Evolutionary conservation across 2,797 vertebrate species (phyloP).

Genomic region (Tadarida brasiliensis): DNA sequence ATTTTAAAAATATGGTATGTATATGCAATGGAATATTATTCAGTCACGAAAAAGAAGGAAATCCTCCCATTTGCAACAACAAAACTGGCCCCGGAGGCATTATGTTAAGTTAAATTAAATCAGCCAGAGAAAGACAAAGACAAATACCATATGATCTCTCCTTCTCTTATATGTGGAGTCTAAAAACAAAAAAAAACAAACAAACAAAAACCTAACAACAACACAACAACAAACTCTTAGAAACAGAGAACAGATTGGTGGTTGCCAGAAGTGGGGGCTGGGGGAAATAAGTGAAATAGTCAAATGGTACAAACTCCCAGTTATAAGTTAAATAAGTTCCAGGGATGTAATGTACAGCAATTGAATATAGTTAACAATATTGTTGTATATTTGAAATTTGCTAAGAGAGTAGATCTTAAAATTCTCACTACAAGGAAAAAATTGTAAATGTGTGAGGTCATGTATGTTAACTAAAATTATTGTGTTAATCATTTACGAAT

Average conservation of each 20-base stretch:
- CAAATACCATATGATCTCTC: background rate
- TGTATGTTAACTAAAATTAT: background rate
- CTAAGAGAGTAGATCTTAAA: background rate
- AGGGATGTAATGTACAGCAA: background rate
- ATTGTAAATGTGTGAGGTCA: background rate
- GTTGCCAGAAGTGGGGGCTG: background rate
- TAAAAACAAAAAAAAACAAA: background rate
- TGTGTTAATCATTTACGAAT: background rate
- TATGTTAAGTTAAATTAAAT: background rate
- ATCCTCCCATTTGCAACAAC: background rate
- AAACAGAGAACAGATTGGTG: background rate
- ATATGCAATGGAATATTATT: background rate
- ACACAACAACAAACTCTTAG: background rate
- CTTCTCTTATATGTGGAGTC: background rate
- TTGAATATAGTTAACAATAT: background rate
- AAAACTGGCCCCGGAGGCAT: background rate
- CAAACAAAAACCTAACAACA: background rate
- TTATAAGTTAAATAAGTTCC: background rate
- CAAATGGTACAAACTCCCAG: background rate
- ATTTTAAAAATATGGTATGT: background rate
- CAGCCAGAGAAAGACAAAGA: background rate
- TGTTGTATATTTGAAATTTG: background rate
- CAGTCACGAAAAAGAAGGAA: background rate
- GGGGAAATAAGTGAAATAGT: background rate
- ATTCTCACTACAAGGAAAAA: background rate